Conservation (phyloP, 2,888 invertebrate species). For the Magallana nippona region DNA sequence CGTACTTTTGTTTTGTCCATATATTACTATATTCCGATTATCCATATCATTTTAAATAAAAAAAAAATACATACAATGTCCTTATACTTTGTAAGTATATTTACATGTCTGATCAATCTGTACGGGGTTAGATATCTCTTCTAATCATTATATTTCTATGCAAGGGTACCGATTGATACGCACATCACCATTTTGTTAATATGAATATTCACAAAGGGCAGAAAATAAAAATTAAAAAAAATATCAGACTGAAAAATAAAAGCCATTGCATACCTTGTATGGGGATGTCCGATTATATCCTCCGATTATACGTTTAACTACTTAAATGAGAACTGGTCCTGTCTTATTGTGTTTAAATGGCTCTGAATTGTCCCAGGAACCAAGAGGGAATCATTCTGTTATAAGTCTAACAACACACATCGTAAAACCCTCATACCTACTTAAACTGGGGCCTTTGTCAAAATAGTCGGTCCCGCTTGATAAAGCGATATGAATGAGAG, state of each 20-base stretch:
- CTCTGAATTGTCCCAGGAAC: neutral
- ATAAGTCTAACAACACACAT: conserved; percentile 19
- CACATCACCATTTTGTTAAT: neutral
- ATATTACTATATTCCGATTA: too few relatives aligned
- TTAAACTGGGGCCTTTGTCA: neutral
- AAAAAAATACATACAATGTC: too few relatives aligned
- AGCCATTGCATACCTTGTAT: conserved; percentile 11
- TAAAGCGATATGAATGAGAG: conserved; percentile 39
- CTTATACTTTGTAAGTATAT: too few relatives aligned
- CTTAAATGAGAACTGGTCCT: neutral
- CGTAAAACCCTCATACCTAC: conserved; percentile 26
- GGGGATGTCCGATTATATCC: conserved; percentile 10
- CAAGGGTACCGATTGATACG: too few relatives aligned
- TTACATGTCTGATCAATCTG: too few relatives aligned
- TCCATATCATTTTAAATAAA: too few relatives aligned
- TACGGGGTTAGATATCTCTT: too few relatives aligned
- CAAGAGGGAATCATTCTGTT: conserved; percentile 4
- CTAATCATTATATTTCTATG: too few relatives aligned
- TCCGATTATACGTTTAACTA: neutral
- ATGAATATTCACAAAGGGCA: too few relatives aligned
- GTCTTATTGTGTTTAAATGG: conserved; percentile 26
- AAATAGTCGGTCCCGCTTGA: conserved; percentile 40
- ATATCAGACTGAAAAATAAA: conserved; percentile 21
- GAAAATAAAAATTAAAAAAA: neutral
- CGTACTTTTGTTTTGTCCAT: too few relatives aligned